A percentile compares a stretch with the other conserved stretches of the same genome.
Evolutionary conservation across 2,888 invertebrate species (phyloP).

Genomic region (Apodemia hepburni): DNA sequence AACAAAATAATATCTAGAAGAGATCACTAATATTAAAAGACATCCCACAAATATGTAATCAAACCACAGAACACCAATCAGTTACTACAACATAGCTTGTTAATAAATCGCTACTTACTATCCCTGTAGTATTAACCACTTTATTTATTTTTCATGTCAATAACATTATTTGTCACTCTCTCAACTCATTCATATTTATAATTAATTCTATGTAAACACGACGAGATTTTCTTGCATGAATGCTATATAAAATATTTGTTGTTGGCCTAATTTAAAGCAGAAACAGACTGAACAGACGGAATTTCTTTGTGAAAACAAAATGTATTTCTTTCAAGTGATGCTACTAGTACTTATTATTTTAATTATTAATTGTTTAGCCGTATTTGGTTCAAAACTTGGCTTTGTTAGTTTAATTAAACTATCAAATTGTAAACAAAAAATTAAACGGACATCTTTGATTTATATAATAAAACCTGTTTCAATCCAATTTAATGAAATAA

Average conservation of each 20-base stretch:
- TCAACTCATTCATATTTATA: neutral
- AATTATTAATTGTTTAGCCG: neutral
- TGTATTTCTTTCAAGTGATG: neutral
- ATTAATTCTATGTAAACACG: constrained; percentile 38
- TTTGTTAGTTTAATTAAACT: neutral
- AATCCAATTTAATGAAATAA: no score
- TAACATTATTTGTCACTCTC: neutral
- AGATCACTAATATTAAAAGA: no score
- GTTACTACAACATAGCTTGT: no score
- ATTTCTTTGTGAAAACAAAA: neutral
- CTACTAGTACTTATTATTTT: neutral
- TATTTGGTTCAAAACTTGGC: neutral
- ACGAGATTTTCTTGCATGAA: constrained; percentile 80
- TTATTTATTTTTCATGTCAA: neutral
- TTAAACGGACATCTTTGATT: no score
- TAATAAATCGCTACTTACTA: neutral
- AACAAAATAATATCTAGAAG: no score
- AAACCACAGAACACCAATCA: no score
- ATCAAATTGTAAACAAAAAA: neutral
- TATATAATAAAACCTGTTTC: no score
- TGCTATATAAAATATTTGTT: constrained; percentile 41
- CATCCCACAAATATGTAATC: no score
- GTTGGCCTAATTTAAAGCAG: constrained; percentile 6
- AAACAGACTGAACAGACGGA: neutral
- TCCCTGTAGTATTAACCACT: neutral